These are phyloP conservation scores for Leptoteleia sp. DNA, from an alignment of 1,140 invertebrate species.

Conservation along the genomic window DNA sequence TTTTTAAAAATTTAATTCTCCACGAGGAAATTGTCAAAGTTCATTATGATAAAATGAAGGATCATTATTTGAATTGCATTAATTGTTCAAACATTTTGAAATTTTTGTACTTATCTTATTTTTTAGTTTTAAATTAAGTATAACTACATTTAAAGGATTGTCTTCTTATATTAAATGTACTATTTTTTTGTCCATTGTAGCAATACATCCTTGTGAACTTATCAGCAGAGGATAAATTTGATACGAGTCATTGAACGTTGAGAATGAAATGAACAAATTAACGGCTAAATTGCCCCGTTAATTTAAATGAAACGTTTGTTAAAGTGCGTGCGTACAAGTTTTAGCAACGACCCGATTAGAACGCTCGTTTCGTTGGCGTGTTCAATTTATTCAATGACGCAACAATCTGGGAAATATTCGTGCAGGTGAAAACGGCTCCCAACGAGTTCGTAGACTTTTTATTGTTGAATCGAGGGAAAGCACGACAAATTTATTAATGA, in stretches of 20 bases:
- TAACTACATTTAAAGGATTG: too few species aligned
- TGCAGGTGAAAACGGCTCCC: slow-evolving; percentile 50
- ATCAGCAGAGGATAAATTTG: slow-evolving; percentile 9
- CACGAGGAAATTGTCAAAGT: too few species aligned
- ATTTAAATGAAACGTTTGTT: slow-evolving; percentile 45
- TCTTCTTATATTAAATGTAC: too few species aligned
- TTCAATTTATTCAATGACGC: slow-evolving; percentile 46
- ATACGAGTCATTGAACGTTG: slow-evolving; percentile 2
- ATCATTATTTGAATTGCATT: too few species aligned
- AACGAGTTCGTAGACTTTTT: slow-evolving; percentile 24
- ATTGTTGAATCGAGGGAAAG: slow-evolving; percentile 44
- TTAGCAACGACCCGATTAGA: slow-evolving; percentile 41
- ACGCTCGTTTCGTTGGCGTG: slow-evolving; percentile 32
- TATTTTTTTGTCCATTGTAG: too few species aligned
- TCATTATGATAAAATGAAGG: too few species aligned
- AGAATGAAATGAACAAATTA: slow-evolving; percentile 33
- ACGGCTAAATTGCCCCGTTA: slow-evolving; percentile 34
- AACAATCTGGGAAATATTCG: slow-evolving; percentile 52
- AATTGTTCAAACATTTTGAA: slow-evolving; percentile 1
- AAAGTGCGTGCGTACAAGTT: slow-evolving; percentile 34
- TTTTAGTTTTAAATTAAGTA: too few species aligned
- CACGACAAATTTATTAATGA: slow-evolving; percentile 27
- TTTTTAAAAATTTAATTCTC: too few species aligned
- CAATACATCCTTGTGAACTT: neutral
- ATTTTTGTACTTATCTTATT: neutral